Evolutionary conservation across 2,797 vertebrate genomes (phyloP), one percentile per base, ranked within the genome.

Genomic region (Tapirus indicus): DNA sequence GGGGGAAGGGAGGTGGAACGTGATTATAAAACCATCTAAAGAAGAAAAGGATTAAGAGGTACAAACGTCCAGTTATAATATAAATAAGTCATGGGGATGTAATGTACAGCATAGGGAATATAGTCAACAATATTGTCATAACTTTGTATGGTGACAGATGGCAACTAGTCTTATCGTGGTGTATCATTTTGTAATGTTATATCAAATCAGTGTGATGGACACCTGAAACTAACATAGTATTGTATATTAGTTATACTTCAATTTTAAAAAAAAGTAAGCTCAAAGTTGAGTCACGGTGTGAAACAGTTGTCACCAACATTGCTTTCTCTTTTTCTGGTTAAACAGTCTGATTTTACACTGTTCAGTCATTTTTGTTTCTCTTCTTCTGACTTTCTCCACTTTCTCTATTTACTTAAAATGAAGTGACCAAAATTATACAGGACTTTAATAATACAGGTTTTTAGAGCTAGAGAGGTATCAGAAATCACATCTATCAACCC

Each of bases 371-470:
- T 74, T 91, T 56, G 21, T 74, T 92, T 92, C 23, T 71, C 71
- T 79, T 94, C 75, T 96, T 69, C 62, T 49, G 12, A 13, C 29
- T 92, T 90, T 86, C 32, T 93, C 9, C n/a, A 35, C 2, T 89
- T 78, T 93, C 62, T 87, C 69, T 91, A 5, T 94, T 84, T 77
- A 71, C 18, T 86, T 68, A 85, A 89, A 88, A 62, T 68, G 58
- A 93, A 77, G 52, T 66, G 38, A 66, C 60, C 71, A 32, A 38
- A 78, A 93, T 25, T 79, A 41, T 47, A 35, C 4, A 78, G 62
- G 54, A 62, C 27, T 74, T 96, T 68, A 74, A 44, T 69, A 41
- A 47, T 66, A n/a, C 25, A 54, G 5, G 3, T 62, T 77, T 91
- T 93, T 66, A 83, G 66, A 88, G 49, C 12, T 71, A 54, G 14